Percentiles rank a stretch among this genome's conserved stretches.
These are phyloP conservation scores for Petrocephalus zakoni DNA, from an alignment of 2,113 vertebrate genomes.

Conservation along the genomic window DNA sequence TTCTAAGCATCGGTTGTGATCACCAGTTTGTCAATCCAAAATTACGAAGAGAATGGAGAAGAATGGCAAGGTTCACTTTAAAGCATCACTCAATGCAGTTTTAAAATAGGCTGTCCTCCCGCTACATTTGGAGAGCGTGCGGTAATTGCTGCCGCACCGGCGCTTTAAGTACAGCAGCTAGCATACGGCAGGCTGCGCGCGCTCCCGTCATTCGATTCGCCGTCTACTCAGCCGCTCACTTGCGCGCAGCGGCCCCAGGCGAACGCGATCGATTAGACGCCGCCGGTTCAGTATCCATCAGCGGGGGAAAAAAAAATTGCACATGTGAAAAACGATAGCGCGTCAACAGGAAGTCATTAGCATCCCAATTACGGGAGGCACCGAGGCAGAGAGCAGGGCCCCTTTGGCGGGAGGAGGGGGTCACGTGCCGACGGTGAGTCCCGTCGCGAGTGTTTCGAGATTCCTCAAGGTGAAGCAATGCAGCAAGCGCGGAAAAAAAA, in stretches of 20 bases:
- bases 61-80: background rate
- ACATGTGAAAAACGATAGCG: conserved; percentile 69
- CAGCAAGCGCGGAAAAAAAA: background rate
- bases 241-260: conserved; percentile 31
- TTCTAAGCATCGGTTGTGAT: background rate
- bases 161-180: background rate
- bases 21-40: conserved; percentile 1
- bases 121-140: background rate
- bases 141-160: background rate
- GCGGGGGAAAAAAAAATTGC: conserved; percentile 53
- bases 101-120: background rate
- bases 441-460: too few species aligned
- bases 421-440: background rate
- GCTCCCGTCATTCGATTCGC: conserved; percentile 12
- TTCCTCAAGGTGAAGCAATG: background rate
- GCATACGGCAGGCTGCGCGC: background rate
- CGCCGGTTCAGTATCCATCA: conserved; percentile 59
- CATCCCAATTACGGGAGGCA: conserved; percentile 56
- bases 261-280: conserved; percentile 49
- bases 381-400: conserved; percentile 34
- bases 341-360: conserved; percentile 63
- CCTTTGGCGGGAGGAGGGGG: conserved; percentile 28
- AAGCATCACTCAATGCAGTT: background rate
- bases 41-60: background rate
- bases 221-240: conserved; percentile 18